phyloP scores from a whole-genome alignment of 2,888 invertebrate genomes.

The Orthonevra nobilis region DNA sequence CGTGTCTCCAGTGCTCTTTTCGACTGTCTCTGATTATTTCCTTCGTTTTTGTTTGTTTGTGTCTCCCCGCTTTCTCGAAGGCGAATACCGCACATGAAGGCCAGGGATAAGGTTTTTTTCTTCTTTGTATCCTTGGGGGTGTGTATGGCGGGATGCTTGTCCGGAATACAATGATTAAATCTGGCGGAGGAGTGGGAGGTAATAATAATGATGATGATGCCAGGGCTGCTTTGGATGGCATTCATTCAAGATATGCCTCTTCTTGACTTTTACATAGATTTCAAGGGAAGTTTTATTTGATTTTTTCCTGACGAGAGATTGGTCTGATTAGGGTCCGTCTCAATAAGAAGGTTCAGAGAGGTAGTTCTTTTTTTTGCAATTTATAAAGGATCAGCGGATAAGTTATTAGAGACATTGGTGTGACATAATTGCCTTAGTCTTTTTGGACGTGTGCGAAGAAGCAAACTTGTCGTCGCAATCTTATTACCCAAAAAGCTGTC shows the following conservation, averaged over 20 bases:
- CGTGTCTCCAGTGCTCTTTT: not conserved
- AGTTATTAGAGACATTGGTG: conserved; percentile 15
- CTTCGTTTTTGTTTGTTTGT: not conserved
- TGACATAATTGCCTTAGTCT: not conserved
- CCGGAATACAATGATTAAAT: conserved; percentile 32
- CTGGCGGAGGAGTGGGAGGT: not conserved
- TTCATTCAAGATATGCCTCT: conserved; percentile 46
- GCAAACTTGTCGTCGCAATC: too few species aligned
- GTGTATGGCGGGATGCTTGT: not conserved
- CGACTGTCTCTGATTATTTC: not conserved
- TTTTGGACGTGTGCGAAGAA: too few species aligned
- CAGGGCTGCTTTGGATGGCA: conserved; percentile 28
- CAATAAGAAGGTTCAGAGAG: not conserved
- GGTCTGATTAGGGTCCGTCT: conserved; percentile 26
- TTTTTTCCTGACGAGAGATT: conserved; percentile 33
- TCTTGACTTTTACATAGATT: not conserved
- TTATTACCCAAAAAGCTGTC: too few species aligned
- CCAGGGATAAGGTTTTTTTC: conserved; percentile 42
- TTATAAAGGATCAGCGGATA: conserved; percentile 18
- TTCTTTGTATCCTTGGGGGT: conserved; percentile 5
- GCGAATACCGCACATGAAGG: conserved; percentile 48
- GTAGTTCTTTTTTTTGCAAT: conserved; percentile 24
- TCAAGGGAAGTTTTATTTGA: conserved; percentile 34
- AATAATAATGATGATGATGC: conserved; percentile 36
- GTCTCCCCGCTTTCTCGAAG: conserved; percentile 5